Conservation (phyloP, 2,797 vertebrate genomes). For the Manis javanica region DNA sequence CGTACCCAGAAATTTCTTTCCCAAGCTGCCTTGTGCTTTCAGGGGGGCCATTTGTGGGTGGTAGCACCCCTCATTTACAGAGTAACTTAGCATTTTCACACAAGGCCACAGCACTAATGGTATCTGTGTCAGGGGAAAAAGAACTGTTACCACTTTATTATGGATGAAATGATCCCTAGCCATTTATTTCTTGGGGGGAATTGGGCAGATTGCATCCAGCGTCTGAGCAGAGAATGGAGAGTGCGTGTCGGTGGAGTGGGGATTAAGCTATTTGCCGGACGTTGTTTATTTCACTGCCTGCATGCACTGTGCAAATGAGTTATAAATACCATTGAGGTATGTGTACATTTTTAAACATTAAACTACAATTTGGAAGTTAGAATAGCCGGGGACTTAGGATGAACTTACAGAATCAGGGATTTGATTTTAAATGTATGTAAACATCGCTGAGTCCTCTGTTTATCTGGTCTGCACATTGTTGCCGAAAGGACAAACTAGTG, state of each 20-base stretch:
- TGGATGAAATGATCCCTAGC: neutral
- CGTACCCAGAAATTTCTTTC: too few species aligned
- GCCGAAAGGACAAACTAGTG: neutral
- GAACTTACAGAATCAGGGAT: neutral
- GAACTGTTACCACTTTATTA: neutral
- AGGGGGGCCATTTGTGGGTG: fast-evolving
- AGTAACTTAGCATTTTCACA: too few species aligned
- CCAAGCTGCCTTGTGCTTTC: too few species aligned
- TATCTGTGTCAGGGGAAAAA: fast-evolving
- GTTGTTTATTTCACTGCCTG: neutral
- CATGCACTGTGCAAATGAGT: neutral
- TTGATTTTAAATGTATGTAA: neutral
- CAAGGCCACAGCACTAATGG: fast-evolving
- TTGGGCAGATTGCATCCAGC: neutral
- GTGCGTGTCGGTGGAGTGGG: neutral
- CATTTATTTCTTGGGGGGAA: neutral
- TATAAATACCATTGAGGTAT: neutral
- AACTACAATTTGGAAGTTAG: neutral
- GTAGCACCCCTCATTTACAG: neutral
- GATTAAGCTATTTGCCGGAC: neutral
- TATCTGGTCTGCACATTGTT: neutral
- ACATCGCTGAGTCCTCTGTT: neutral
- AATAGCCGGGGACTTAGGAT: neutral
- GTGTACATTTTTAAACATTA: conserved; percentile 4
- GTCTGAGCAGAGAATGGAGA: conserved; percentile 7